Conservation (phyloP, 2,797 vertebrate species). For the Trematomus bernacchii region DNA sequence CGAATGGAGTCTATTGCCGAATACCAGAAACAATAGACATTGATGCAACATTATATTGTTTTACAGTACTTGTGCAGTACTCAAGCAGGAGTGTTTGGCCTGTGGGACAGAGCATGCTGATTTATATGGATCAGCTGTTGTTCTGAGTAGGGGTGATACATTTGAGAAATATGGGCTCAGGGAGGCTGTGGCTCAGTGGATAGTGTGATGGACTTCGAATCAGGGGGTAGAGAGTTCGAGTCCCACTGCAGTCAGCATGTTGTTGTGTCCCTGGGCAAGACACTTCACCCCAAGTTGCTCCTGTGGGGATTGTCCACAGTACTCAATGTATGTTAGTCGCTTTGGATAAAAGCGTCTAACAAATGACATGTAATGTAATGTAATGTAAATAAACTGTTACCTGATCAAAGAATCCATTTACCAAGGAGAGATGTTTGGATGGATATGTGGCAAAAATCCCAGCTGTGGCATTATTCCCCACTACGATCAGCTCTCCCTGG, state of each 20-base stretch:
- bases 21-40: background rate
- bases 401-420: slow-evolving; percentile 93
- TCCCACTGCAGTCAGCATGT: too few species aligned
- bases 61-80: background rate
- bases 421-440: slow-evolving; percentile 86
- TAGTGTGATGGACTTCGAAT: too few species aligned
- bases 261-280: too few species aligned
- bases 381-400: slow-evolving; percentile 77
- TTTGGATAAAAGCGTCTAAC: too few species aligned
- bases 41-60: background rate
- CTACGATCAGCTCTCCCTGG: slow-evolving; percentile 76
- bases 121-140: background rate
- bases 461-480: slow-evolving; percentile 87
- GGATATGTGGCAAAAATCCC: slow-evolving; percentile 93
- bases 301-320: too few species aligned
- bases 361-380: too few species aligned
- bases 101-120: background rate
- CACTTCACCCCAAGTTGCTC: too few species aligned
- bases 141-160: background rate
- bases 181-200: too few species aligned
- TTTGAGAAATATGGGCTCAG: too few species aligned
- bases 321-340: too few species aligned
- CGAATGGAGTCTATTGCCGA: background rate
- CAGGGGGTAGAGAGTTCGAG: too few species aligned
- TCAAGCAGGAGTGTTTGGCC: background rate